These are phyloP conservation scores for Schizotus pectinicornis DNA, from an alignment of 2,888 invertebrate genomes.

Conservation along the genomic window DNA sequence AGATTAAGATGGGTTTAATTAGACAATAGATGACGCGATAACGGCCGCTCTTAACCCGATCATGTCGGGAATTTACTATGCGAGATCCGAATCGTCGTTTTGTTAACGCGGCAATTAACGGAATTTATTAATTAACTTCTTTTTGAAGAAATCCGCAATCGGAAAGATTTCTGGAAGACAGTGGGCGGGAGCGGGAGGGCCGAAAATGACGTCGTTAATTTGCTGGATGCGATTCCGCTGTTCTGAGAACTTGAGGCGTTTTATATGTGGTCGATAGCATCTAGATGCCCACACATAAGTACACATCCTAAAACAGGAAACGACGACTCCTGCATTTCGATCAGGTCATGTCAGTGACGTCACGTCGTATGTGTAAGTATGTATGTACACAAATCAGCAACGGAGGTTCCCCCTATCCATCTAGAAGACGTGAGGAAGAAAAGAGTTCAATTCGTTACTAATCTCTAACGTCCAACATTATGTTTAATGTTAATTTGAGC, in stretches of 20 bases:
- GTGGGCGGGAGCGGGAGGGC: too few species aligned
- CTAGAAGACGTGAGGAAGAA: too few species aligned
- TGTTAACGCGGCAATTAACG: neutral
- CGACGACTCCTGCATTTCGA: conserved; percentile 33
- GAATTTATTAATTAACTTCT: too few species aligned
- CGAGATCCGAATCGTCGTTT: neutral
- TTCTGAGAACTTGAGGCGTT: neutral
- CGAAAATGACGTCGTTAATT: neutral
- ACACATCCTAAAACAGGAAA: conserved; percentile 35
- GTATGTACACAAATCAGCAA: too few species aligned
- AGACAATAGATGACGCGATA: neutral
- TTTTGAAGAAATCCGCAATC: conserved; percentile 10
- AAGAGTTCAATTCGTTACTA: too few species aligned
- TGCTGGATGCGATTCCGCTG: neutral
- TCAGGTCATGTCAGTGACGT: conserved; percentile 21
- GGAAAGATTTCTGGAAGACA: neutral
- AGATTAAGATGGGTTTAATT: neutral
- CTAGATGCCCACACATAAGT: conserved; percentile 32
- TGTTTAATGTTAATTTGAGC: too few species aligned
- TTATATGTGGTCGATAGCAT: conserved; percentile 19
- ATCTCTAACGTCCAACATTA: too few species aligned
- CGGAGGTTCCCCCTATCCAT: too few species aligned
- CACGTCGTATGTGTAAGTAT: neutral
- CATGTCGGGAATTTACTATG: neutral
- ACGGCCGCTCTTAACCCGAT: neutral